phyloP scores from a whole-genome alignment of 2,888 invertebrate genomes.

The Dynastes hyllus region DNA sequence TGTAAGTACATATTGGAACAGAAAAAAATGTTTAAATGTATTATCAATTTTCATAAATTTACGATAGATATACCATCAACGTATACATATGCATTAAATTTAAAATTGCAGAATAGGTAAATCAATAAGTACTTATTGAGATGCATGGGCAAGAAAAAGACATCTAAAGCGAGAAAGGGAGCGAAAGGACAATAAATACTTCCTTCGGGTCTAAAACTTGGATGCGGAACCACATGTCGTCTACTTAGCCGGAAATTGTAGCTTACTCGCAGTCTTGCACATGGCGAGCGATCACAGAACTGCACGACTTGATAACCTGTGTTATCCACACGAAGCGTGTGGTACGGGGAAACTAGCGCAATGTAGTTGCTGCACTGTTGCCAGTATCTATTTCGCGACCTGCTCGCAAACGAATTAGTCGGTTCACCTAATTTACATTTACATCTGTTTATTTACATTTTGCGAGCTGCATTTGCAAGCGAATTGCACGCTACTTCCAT shows the following conservation, averaged over 20 bases:
- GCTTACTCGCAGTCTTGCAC: slow-evolving; percentile 36
- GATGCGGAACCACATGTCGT: slow-evolving; percentile 41
- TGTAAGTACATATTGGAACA: no score
- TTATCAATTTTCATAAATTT: no score
- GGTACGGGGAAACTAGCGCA: slow-evolving; percentile 20
- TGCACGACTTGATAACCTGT: slow-evolving; percentile 43
- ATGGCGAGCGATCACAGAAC: slow-evolving; percentile 34
- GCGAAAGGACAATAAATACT: not conserved
- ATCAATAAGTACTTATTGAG: not conserved
- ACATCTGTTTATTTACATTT: slow-evolving; percentile 45
- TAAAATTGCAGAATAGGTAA: no score
- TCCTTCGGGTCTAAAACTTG: slow-evolving; percentile 22
- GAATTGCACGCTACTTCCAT: slow-evolving; percentile 31
- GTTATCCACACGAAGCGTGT: not conserved
- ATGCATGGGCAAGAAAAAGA: not conserved
- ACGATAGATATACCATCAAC: no score
- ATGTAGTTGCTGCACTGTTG: slow-evolving; percentile 9
- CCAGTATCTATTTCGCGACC: slow-evolving; percentile 30
- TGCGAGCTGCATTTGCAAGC: slow-evolving; percentile 35
- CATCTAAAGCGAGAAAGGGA: not conserved
- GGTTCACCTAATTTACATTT: slow-evolving; percentile 49
- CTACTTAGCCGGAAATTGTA: slow-evolving; percentile 47
- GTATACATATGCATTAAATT: no score
- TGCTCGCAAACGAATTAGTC: slow-evolving; percentile 40
- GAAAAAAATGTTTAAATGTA: no score